Base-by-base conservation (phyloP, 1,140 invertebrate species). In the Drosophila orosa region DNA sequence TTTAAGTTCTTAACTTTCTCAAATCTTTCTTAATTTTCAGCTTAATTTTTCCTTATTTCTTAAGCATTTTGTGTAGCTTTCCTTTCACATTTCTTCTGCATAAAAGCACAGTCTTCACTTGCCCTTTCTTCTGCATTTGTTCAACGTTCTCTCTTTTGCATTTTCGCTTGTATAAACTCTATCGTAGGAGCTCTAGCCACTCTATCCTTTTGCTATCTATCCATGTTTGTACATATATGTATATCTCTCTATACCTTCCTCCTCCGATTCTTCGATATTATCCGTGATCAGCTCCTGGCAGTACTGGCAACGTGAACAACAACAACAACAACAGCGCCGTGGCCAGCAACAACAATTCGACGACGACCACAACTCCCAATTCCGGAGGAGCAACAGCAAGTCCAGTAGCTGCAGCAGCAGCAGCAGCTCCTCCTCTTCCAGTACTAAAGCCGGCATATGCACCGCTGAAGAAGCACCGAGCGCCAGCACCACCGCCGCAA, bases 401-500 rank as follows among this genome's bases (percentile, higher is more conserved):
- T 54, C 13, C 50, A n/a, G 33, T 19, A 54, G 45, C 42, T 15
- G 33, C 50, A 24, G 3, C 50, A n/a, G 33, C 31, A 54, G 45
- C 42, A 24, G 33, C 50, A 24, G 3, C 45, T 12, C 29, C 48
- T 19, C 19, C 52, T 40, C 47, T 62, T 35, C 74, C 45, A 27
- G 35, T 48, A 7, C 39, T 81, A 40, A 90, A 91, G 68, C 90
- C 90, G 12, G 78, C 81, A 1, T 84, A 91, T 57, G 78, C 75
- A 22, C 90, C 90, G 13, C 45, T 90, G 15, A 91, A 91, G 56
- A 91, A 91, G 48, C 74, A 91, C 57, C 80, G 90, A 35, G 90
- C 90, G 2, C 90, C 90, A 1, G 82, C 90, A 39, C 90, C 90
- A 27, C 90, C 90, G 3, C 90, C 90, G 1, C 90, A 91, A 61